These are phyloP conservation scores for Aspidapion aeneum DNA, from an alignment of 2,888 invertebrate genomes.

Conservation along the genomic window DNA sequence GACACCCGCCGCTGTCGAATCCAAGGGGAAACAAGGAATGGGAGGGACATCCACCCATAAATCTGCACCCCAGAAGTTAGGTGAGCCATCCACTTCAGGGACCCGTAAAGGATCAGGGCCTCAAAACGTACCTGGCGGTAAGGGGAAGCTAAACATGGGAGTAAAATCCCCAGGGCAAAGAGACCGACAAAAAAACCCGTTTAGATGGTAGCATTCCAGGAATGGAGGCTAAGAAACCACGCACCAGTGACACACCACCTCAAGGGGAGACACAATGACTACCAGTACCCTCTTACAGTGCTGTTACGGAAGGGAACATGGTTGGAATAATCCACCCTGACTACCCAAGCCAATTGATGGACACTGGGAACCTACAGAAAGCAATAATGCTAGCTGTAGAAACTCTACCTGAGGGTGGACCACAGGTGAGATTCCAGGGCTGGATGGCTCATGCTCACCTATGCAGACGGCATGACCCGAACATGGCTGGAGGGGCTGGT, in stretches of 20 bases:
- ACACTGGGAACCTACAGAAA: background rate
- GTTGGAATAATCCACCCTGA: too few species aligned
- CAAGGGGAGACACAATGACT: background rate
- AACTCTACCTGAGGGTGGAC: background rate
- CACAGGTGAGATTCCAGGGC: conserved; percentile 10
- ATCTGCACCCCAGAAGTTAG: background rate
- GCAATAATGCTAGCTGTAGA: background rate
- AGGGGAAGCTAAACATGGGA: background rate
- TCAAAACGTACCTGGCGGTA: background rate
- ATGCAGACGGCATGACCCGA: background rate
- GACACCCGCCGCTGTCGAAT: background rate
- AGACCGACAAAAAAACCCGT: background rate
- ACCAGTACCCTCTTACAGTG: background rate
- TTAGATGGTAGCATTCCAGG: background rate
- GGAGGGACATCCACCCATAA: background rate
- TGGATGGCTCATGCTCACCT: conserved; percentile 13
- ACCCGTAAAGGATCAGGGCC: background rate
- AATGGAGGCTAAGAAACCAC: background rate
- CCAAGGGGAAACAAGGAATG: background rate
- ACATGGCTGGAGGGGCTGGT: conserved; percentile 3
- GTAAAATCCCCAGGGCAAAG: background rate
- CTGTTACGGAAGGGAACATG: background rate
- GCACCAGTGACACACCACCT: background rate
- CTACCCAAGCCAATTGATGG: too few species aligned
- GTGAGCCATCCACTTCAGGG: background rate